phyloP scores from a whole-genome alignment of 2,113 vertebrate genomes.

The Fulmarus glacialis region DNA sequence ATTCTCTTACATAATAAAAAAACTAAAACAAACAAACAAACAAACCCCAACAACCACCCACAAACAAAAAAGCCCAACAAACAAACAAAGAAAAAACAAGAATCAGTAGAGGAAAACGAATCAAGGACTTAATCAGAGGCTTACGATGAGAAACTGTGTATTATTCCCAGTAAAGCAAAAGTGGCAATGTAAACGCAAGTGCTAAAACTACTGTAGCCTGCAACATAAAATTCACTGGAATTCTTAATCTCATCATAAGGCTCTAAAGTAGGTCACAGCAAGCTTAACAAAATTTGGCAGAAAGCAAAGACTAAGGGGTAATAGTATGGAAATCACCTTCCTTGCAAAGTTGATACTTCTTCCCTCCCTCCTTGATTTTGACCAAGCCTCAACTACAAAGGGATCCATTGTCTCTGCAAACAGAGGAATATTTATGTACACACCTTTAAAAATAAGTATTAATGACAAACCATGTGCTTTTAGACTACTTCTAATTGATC shows the following conservation, averaged over 20 bases:
- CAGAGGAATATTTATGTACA: neutral
- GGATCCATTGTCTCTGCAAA: neutral
- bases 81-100: neutral
- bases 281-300: constrained; percentile 68
- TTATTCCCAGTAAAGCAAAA: constrained; percentile 47
- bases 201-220: neutral
- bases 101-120: neutral
- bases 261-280: constrained; percentile 74
- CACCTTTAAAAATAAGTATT: neutral
- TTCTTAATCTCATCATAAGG: constrained; percentile 60
- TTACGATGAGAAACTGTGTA: neutral
- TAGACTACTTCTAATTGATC: neutral
- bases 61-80: neutral
- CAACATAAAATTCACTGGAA: constrained; percentile 21
- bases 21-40: neutral
- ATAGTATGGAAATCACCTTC: constrained; percentile 52
- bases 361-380: neutral
- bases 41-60: no score
- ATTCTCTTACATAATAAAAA: neutral
- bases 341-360: constrained; percentile 1
- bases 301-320: constrained; percentile 47
- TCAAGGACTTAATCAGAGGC: neutral
- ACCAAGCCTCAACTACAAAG: constrained; percentile 6
- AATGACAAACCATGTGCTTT: neutral
- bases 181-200: neutral